Evolutionary conservation across 2,113 vertebrate species (phyloP).

Genomic region (Megaleporinus macrocephalus): DNA sequence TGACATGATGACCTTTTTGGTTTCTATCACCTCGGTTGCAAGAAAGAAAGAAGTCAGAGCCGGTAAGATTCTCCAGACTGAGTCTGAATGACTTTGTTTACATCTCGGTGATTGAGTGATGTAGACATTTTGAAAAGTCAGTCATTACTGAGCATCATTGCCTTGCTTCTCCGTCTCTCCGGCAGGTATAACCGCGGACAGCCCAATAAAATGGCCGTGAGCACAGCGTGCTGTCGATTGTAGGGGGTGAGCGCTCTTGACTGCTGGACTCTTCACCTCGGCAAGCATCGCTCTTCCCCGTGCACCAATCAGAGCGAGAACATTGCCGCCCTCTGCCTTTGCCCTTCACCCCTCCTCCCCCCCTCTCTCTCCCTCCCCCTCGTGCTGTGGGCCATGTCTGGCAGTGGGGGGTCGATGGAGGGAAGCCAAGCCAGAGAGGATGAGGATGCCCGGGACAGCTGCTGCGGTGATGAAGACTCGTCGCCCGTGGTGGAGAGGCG

Average conservation of each 20-base stretch:
- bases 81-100: too few relatives aligned
- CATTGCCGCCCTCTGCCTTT: constrained; percentile 34
- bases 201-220: constrained; percentile 47
- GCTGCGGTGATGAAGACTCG: constrained; percentile 80
- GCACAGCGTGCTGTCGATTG: constrained; percentile 26
- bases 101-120: too few relatives aligned
- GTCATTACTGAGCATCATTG: constrained; percentile 37
- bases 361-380: constrained; percentile 63
- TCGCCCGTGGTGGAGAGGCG: constrained; percentile 86
- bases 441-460: constrained; percentile 79
- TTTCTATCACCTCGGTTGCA: too few relatives aligned
- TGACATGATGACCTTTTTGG: too few relatives aligned
- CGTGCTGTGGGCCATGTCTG: constrained; percentile 81
- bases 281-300: constrained; percentile 45
- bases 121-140: background rate
- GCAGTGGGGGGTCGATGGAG: constrained; percentile 77
- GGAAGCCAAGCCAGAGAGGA: constrained; percentile 76
- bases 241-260: constrained; percentile 42
- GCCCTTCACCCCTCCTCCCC: constrained; percentile 34
- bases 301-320: constrained; percentile 49
- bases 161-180: constrained; percentile 46
- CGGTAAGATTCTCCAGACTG: too few relatives aligned
- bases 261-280: constrained; percentile 47
- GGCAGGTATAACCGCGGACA: constrained; percentile 33
- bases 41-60: too few relatives aligned